Percentiles rank a stretch among this genome's conserved stretches.
Conservation (phyloP, 1,140 invertebrate species). For the Drosophila teissieri region DNA sequence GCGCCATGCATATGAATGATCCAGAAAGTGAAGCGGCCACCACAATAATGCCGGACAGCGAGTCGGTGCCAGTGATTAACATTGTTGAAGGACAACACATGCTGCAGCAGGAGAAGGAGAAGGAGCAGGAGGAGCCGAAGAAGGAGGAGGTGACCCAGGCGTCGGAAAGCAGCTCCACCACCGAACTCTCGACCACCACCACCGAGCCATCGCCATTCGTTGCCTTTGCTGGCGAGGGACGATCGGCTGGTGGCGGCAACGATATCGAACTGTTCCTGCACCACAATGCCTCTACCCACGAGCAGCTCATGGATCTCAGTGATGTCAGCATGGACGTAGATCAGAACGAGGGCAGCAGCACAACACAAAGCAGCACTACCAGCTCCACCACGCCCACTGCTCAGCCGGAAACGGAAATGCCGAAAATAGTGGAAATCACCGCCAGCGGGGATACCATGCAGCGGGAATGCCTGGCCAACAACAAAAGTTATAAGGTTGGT, state of each 20-base stretch:
- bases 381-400: conserved; percentile 43
- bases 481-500: conserved; percentile 82
- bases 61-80: conserved; percentile 64
- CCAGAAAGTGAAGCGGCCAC: conserved; percentile 47
- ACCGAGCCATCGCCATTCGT: conserved; percentile 57
- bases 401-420: conserved; percentile 70
- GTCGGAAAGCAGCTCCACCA: conserved; percentile 35
- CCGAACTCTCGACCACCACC: conserved; percentile 24
- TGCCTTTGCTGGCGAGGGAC: conserved; percentile 66
- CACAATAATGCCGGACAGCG: conserved; percentile 50
- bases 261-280: conserved; percentile 57
- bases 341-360: conserved; percentile 68
- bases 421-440: conserved; percentile 78
- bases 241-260: conserved; percentile 50
- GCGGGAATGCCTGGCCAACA: conserved; percentile 75
- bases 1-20: conserved; percentile 83
- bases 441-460: conserved; percentile 78
- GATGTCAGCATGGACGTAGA: conserved; percentile 89
- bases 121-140: not conserved
- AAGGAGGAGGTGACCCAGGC: conserved; percentile 1
- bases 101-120: conserved; percentile 36
- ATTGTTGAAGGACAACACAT: conserved; percentile 78
- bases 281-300: conserved; percentile 55
- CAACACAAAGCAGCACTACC: conserved; percentile 33
- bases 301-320: conserved; percentile 86